Conservation (phyloP, 2,888 invertebrate genomes). For the Apamea monoglypha region DNA sequence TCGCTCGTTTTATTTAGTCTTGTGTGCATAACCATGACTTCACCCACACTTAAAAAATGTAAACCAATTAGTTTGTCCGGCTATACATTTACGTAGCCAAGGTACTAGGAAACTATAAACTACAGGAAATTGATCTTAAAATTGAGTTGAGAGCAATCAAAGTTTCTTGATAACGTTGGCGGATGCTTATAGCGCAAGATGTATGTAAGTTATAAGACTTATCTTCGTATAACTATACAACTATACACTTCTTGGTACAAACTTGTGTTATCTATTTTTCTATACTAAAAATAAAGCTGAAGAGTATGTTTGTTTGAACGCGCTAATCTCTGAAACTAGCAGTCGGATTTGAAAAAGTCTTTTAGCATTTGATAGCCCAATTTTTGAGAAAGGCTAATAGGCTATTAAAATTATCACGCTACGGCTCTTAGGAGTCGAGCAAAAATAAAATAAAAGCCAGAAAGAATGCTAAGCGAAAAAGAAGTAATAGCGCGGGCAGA, state of each 20-base stretch:
- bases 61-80: no score
- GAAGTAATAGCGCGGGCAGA: no score
- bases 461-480: no score
- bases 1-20: no score
- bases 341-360: neutral
- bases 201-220: slow-evolving; percentile 10
- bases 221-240: neutral
- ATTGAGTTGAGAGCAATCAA: slow-evolving; percentile 61
- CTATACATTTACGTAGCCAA: neutral
- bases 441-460: neutral
- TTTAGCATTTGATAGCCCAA: neutral
- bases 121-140: slow-evolving; percentile 61
- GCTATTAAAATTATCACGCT: no score
- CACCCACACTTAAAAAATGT: no score
- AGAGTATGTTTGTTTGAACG: neutral
- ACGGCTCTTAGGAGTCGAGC: neutral
- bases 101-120: slow-evolving; percentile 46
- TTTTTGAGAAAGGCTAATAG: neutral
- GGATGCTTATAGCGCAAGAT: slow-evolving; percentile 30
- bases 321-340: neutral
- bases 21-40: no score
- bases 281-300: neutral
- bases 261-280: neutral
- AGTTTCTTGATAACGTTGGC: slow-evolving; percentile 57
- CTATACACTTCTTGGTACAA: neutral